Conservation (phyloP, 2,113 vertebrate species). For the Glaucomys volans region DNA sequence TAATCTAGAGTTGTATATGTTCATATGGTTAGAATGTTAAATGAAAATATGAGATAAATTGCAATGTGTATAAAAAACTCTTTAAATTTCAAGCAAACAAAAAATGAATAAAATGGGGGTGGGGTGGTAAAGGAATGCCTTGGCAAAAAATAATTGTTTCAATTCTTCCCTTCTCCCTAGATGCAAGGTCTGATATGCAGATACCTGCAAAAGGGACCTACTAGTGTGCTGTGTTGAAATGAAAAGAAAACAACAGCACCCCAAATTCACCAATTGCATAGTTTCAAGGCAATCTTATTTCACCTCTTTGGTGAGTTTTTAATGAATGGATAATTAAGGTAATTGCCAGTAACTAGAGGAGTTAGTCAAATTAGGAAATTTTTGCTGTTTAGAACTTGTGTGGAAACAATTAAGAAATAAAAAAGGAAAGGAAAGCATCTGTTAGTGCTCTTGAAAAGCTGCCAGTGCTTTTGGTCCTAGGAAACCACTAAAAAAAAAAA, state of each 20-base stretch:
- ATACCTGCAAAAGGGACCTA: neutral
- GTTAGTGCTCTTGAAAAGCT: conserved; percentile 10
- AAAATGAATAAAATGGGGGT: neutral
- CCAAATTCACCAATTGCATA: neutral
- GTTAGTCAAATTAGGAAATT: conserved; percentile 60
- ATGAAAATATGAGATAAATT: conserved; percentile 9
- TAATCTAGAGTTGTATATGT: neutral
- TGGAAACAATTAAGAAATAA: conserved; percentile 27
- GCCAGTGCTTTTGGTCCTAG: neutral
- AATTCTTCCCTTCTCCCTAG: neutral
- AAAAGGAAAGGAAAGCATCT: conserved; percentile 51
- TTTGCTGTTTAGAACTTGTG: conserved; percentile 46
- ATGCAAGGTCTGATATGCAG: neutral
- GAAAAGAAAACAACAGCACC: conserved; percentile 5
- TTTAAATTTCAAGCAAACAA: conserved; percentile 23
- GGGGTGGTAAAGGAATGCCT: neutral
- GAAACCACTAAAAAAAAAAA: neutral
- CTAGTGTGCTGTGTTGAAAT: neutral
- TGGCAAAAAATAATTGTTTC: neutral
- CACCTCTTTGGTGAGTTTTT: conserved; percentile 27
- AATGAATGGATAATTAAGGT: conserved; percentile 26
- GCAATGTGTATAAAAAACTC: neutral
- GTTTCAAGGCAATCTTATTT: conserved; percentile 39
- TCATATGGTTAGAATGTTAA: neutral
- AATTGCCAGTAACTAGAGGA: conserved; percentile 33